Evolutionary conservation across 2,797 vertebrate genomes (phyloP), one percentile per base, ranked within the genome.

Genomic region (Hypotaenidia philippensis): DNA sequence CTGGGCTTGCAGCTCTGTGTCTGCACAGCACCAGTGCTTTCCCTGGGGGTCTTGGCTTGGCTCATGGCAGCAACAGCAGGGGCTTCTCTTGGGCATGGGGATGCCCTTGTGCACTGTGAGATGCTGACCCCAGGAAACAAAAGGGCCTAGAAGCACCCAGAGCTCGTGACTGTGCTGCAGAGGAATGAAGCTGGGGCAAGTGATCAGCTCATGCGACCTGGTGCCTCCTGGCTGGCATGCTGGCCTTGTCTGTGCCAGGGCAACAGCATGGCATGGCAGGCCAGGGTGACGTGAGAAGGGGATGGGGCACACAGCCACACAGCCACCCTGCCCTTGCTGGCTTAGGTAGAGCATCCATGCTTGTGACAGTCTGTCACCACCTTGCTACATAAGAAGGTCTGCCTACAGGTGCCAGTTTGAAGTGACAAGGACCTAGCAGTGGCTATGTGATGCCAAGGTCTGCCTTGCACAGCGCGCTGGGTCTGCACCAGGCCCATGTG

Each of bases 181-280:
- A 89, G 84, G 92, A 91, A 96, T 93, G 95, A 91, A 68, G 83
- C 68, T 50, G 76, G 90, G 47, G 75, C 86, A 10, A 78, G 66
- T 87, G 64, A 89, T 57, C 70, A 59, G 83, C 83, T 60, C 34
- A 17, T 0, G 1, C 72, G 64, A 94, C 78, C 60, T 0, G 0
- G 45, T 90, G 63, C 78, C 88, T 92, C 74, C 75, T 40, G 68
- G 77, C 56, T 80, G 77, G 52, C 81, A 70, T 10, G 2, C 6
- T 32, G 70, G 76, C 71, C 56, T 60, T 76, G 84, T 41, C 64
- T 68, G 61, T 45, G 64, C 61, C 1, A 0, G 53, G 56, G 76
- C 66, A 20, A 55, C 19, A 4, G 52, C 50, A 45, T 0, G 4
- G 45, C 53, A 61, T 1, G 27, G 55, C 70, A 82, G 65, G 26